These are phyloP conservation scores for Acromyrmex charruanus DNA, from an alignment of 1,140 invertebrate genomes.

Conservation along the genomic window DNA sequence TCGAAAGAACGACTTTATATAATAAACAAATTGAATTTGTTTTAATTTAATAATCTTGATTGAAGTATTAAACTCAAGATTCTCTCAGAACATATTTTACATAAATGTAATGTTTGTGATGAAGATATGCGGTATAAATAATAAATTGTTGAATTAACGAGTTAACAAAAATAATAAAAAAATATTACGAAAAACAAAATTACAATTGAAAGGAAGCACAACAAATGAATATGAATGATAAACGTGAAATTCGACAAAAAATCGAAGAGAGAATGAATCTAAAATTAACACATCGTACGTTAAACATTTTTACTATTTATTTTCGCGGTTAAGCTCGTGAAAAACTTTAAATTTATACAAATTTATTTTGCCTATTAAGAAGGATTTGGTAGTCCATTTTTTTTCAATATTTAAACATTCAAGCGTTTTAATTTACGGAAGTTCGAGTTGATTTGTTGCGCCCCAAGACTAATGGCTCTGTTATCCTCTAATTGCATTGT, in stretches of 20 bases:
- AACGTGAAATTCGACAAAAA: background rate
- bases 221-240: background rate
- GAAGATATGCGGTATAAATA: no score
- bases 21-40: no score
- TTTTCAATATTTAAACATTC: background rate
- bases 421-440: background rate
- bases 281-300: background rate
- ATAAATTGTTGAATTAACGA: no score
- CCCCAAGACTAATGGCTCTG: background rate
- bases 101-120: no score
- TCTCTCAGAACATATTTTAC: no score
- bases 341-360: background rate
- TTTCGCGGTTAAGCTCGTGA: background rate
- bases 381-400: background rate
- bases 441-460: background rate
- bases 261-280: background rate
- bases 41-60: no score
- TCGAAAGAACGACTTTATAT: no score
- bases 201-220: no score
- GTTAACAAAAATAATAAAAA: no score
- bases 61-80: no score
- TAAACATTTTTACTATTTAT: background rate
- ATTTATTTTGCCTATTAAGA: background rate
- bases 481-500: conserved; percentile 28
- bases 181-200: no score